Conservation (phyloP, 2,113 vertebrate species). For the Phoenicopterus ruber region DNA sequence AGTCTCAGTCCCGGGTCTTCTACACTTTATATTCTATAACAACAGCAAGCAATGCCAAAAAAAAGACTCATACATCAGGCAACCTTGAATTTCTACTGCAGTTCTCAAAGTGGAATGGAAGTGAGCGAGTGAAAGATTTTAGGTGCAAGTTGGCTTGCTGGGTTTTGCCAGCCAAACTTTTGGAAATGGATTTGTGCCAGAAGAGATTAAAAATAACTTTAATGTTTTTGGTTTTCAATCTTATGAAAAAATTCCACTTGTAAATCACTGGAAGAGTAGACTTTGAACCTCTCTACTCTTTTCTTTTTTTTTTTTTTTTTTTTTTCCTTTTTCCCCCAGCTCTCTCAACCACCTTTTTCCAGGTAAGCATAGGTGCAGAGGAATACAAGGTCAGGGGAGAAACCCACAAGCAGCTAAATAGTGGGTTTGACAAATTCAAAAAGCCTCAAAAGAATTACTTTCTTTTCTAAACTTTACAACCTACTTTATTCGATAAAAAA, state of each 20-base stretch:
- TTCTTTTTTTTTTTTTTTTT: neutral
- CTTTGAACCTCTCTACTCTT: neutral
- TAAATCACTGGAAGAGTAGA: neutral
- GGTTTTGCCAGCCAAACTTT: neutral
- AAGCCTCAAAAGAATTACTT: neutral
- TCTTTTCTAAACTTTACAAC: neutral
- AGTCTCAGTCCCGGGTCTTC: neutral
- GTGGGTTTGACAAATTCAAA: neutral
- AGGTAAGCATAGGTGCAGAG: neutral
- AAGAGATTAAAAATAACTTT: neutral
- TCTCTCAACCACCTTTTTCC: neutral
- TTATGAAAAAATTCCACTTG: neutral
- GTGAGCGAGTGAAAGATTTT: neutral
- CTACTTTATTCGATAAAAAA: neutral
- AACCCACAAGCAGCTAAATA: neutral
- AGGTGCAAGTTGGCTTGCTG: neutral
- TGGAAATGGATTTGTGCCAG: neutral
- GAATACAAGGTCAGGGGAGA: neutral
- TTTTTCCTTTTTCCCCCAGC: rapidly evolving
- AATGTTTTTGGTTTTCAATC: neutral
- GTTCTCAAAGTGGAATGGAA: neutral
- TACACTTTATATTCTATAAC: neutral
- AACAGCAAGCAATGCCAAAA: neutral
- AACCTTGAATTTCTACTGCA: slow-evolving; percentile 1
- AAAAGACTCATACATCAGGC: neutral